A percentile compares a stretch with the other conserved stretches of the same genome.
Conservation (phyloP, 2,888 invertebrate species). For the Leptinotarsa juncta region DNA sequence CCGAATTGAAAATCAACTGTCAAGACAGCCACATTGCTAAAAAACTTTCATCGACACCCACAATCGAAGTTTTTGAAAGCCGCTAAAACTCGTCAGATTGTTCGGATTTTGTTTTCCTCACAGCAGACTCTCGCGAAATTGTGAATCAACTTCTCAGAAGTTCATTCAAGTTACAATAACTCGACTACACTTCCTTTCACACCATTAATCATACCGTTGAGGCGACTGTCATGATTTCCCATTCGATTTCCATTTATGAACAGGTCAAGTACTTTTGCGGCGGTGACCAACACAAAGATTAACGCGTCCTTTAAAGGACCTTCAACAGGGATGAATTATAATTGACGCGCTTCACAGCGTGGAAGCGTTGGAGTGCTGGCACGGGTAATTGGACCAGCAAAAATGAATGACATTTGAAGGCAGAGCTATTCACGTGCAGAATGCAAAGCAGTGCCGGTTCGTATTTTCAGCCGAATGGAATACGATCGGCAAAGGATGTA, state of each 20-base stretch:
- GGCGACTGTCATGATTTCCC: constrained; percentile 9
- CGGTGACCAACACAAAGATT: constrained; percentile 8
- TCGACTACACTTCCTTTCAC: background rate
- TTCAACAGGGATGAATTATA: constrained; percentile 15
- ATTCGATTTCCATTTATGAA: constrained; percentile 13
- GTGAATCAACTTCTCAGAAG: constrained; percentile 7
- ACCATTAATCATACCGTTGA: constrained; percentile 14
- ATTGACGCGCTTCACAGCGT: constrained; percentile 10
- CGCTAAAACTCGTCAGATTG: background rate
- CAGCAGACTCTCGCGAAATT: constrained; percentile 2
- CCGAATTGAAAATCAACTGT: background rate
- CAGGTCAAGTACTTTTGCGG: constrained; percentile 23
- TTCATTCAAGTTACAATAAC: constrained; percentile 10
- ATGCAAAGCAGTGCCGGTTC: background rate
- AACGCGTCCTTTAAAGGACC: constrained; percentile 22
- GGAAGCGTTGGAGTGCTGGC: constrained; percentile 10
- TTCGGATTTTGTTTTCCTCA: constrained; percentile 2
- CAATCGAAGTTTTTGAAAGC: background rate
- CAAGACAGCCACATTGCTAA: background rate
- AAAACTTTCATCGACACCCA: background rate
- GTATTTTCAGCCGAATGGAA: background rate
- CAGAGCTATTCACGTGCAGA: background rate
- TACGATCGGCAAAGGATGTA: no score
- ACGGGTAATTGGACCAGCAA: constrained; percentile 15
- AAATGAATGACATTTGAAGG: constrained; percentile 11